Conservation (phyloP, 2,113 vertebrate species). For the Pygoscelis antarcticus region DNA sequence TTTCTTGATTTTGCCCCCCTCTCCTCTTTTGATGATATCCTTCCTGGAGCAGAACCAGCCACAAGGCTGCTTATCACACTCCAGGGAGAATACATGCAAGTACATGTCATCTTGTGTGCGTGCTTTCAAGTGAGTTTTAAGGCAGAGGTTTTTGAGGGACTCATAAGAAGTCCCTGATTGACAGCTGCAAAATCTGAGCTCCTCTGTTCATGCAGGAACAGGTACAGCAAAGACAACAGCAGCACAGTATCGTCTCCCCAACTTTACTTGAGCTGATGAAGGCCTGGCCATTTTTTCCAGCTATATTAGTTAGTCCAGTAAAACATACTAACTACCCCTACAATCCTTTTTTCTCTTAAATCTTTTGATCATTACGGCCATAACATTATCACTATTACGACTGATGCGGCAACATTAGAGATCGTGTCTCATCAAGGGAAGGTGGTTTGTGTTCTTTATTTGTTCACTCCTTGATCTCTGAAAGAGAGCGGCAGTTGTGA, state of each 20-base stretch:
- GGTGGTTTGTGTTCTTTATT: not conserved
- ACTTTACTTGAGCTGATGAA: not conserved
- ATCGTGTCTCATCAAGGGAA: not conserved
- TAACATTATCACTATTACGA: not conserved
- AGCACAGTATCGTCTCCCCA: not conserved
- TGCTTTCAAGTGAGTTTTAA: not conserved
- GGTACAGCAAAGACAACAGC: not conserved
- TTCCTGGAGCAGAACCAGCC: not conserved
- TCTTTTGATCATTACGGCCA: not conserved
- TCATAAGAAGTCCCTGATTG: not conserved
- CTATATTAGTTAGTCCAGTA: not conserved
- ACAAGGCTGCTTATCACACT: not conserved
- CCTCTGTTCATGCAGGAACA: not conserved
- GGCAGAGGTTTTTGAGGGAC: not conserved
- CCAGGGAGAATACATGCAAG: not conserved
- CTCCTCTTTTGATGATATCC: not conserved
- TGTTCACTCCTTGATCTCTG: not conserved
- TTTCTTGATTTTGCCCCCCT: not conserved
- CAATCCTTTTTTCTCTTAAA: not conserved
- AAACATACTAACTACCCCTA: not conserved
- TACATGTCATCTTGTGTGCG: fast-evolving
- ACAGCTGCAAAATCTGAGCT: not conserved
- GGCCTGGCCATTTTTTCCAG: not conserved
- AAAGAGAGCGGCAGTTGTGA: not conserved
- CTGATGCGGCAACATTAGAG: not conserved